Conservation (phyloP, 2,888 invertebrate genomes). For the Orthosia gothica region DNA sequence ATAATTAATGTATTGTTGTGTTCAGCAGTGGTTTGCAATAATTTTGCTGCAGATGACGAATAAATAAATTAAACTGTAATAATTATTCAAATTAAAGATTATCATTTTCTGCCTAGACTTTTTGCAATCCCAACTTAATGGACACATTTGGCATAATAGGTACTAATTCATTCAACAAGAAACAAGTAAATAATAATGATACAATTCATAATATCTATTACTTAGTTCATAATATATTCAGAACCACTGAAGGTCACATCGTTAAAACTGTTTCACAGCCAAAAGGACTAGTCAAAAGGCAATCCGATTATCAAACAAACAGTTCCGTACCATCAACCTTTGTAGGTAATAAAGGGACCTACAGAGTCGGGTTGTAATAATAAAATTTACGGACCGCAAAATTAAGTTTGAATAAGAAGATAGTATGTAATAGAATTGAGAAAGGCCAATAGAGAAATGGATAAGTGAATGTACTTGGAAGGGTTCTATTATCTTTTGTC, state of each 20-base stretch:
- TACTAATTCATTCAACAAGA: too few relatives aligned
- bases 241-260: neutral
- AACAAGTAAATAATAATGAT: too few relatives aligned
- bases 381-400: constrained; percentile 60
- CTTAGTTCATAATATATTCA: constrained; percentile 8
- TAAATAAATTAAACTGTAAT: neutral
- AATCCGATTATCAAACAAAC: constrained; percentile 22
- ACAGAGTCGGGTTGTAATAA: constrained; percentile 44
- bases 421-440: constrained; percentile 17
- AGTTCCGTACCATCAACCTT: constrained; percentile 32
- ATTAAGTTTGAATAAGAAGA: constrained; percentile 56
- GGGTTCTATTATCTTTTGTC: constrained; percentile 40
- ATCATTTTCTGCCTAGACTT: too few relatives aligned
- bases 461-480: constrained; percentile 55
- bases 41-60: too few relatives aligned
- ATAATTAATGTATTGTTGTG: too few relatives aligned
- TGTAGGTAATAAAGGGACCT: constrained; percentile 36
- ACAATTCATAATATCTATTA: neutral
- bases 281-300: constrained; percentile 31
- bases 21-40: too few relatives aligned
- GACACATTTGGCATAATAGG: too few relatives aligned
- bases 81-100: neutral
- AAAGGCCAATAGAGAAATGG: constrained; percentile 32
- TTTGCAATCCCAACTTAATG: too few relatives aligned
- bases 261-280: constrained; percentile 35